A percentile compares a stretch with the other conserved stretches of the same genome.
These are phyloP conservation scores for Platichthys stellatus DNA, from an alignment of 2,113 vertebrate genomes.

Conservation along the genomic window DNA sequence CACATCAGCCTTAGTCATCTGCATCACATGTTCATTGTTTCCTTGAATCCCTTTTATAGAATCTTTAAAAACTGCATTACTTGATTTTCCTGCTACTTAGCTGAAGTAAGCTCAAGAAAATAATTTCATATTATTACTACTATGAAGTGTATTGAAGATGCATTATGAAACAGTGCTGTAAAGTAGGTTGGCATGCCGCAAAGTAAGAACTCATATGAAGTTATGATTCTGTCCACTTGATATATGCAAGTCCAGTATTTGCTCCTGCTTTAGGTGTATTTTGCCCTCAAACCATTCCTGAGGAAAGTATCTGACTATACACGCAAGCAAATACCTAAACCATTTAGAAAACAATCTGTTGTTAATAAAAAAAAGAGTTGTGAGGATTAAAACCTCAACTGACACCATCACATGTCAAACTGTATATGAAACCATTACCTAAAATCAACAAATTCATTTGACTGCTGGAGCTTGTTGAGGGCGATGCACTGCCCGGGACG, in stretches of 20 bases:
- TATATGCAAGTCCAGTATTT: neutral
- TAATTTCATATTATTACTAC: neutral
- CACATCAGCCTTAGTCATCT: neutral
- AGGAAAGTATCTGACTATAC: neutral
- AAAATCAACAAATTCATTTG: conserved; percentile 4
- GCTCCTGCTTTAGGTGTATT: no score
- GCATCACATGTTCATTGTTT: neutral
- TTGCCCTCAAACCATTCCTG: neutral
- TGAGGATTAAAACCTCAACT: neutral
- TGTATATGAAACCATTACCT: neutral
- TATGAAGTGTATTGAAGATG: neutral
- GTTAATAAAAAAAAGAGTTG: neutral
- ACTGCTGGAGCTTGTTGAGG: neutral
- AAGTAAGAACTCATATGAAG: neutral
- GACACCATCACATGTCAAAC: neutral
- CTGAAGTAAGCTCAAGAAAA: no score
- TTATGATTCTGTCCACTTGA: neutral
- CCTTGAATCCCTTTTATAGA: neutral
- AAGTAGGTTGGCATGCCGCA: neutral
- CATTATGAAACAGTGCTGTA: neutral
- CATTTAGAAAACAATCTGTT: neutral
- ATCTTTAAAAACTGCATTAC: neutral
- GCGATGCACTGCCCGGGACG: neutral
- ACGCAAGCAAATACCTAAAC: neutral
- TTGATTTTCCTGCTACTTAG: neutral